Percentiles rank a stretch among this genome's conserved stretches.
Conservation (phyloP, 2,888 invertebrate genomes). For the Orgyia antiqua region DNA sequence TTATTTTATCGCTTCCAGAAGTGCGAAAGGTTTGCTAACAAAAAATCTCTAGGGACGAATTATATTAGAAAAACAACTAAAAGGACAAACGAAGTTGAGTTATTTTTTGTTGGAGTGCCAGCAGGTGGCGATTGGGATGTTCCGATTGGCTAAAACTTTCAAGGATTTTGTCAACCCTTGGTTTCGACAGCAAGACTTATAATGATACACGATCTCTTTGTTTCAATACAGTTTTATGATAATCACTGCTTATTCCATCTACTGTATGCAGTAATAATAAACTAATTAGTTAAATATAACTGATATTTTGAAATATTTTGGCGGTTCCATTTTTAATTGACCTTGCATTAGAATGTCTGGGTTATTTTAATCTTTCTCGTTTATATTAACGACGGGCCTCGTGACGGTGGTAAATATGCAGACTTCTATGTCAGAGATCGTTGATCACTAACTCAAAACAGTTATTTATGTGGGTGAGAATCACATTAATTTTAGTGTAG, state of each 20-base stretch:
- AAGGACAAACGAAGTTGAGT: slow-evolving; percentile 5
- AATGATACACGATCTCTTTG: slow-evolving; percentile 28
- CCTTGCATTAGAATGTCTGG: slow-evolving; percentile 12
- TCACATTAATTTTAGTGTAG: too few species aligned
- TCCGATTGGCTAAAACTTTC: slow-evolving; percentile 29
- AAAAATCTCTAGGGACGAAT: slow-evolving; percentile 8
- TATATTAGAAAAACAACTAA: slow-evolving; percentile 10
- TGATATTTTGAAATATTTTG: slow-evolving; percentile 9
- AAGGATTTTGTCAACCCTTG: slow-evolving; percentile 35
- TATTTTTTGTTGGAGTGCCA: slow-evolving; percentile 19
- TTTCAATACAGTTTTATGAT: slow-evolving; percentile 15
- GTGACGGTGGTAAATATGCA: slow-evolving; percentile 12
- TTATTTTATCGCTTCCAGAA: too few species aligned
- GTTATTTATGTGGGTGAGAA: too few species aligned
- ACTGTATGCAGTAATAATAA: slow-evolving; percentile 5
- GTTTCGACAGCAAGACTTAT: slow-evolving; percentile 27
- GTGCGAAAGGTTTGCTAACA: not conserved
- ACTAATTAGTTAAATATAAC: slow-evolving; percentile 10
- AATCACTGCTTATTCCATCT: slow-evolving; percentile 6
- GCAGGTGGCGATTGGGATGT: slow-evolving; percentile 30
- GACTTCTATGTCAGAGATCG: too few species aligned
- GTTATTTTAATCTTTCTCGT: slow-evolving; percentile 8
- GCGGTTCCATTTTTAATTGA: slow-evolving; percentile 7
- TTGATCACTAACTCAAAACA: too few species aligned
- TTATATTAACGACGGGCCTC: slow-evolving; percentile 5